Evolutionary conservation across 2,113 vertebrate species (phyloP).

Genomic region (Ophthalmolycus amberensis): DNA sequence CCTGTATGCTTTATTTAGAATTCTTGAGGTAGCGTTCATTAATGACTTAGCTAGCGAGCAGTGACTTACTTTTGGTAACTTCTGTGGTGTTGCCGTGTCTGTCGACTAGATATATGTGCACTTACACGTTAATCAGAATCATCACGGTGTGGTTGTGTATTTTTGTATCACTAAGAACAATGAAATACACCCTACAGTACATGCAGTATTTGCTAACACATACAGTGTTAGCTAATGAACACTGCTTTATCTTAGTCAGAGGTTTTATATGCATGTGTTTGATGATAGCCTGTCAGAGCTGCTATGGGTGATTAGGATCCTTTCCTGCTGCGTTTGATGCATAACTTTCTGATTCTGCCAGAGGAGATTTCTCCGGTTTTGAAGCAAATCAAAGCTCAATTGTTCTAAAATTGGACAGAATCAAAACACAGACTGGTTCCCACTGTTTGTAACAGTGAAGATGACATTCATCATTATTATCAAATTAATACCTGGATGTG

Average conservation of each 20-base stretch:
- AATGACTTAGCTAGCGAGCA: too few relatives aligned
- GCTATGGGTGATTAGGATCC: conserved; percentile 26
- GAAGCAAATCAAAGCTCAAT: conserved; percentile 20
- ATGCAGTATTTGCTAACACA: neutral
- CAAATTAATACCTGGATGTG: conserved; percentile 10
- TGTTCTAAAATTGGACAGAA: conserved; percentile 28
- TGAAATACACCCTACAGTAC: neutral
- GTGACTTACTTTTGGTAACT: neutral
- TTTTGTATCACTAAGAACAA: neutral
- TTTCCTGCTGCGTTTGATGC: conserved; percentile 16
- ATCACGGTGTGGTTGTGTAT: neutral
- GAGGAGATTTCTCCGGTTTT: conserved; percentile 16
- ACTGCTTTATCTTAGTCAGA: neutral
- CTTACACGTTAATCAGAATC: neutral
- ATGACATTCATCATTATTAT: conserved; percentile 26
- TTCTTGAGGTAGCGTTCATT: neutral
- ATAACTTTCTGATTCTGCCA: conserved; percentile 16
- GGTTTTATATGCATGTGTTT: conserved; percentile 9
- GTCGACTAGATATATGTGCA: neutral
- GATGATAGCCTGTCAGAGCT: conserved; percentile 11
- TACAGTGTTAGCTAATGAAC: neutral
- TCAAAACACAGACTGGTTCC: conserved; percentile 28
- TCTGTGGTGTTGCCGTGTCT: neutral
- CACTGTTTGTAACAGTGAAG: conserved; percentile 29
- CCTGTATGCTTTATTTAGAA: neutral